Base-by-base conservation (phyloP, 2,797 vertebrate genomes). In the Sciurus vulgaris region DNA sequence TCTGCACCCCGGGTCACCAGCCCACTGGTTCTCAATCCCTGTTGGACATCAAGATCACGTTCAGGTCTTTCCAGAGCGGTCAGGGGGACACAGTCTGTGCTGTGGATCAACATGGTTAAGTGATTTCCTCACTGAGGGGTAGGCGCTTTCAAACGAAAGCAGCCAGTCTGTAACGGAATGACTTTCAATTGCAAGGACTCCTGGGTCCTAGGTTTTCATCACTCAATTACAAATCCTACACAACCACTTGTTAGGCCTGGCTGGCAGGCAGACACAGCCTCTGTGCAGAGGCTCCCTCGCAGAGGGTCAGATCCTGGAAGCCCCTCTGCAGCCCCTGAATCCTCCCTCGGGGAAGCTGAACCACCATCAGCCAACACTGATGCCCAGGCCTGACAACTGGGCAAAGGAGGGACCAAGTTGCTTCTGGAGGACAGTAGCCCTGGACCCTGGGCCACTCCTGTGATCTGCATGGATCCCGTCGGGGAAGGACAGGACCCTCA, bases 381-480 rank as follows among this genome's bases (percentile, higher is more conserved):
- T 18, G 49, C 61, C 83, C 35, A 26, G 17, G 26, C 51, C 44
- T 33, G 26, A 72, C 51, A 15, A 38, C 26, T 0, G 11, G 72
- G 30, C 18, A 33, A 35, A 56, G 0, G 4, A 26, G 13, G 26
- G 30, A 38, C 38, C 3, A 10, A n/a, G 2, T 0, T 47, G 5
- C 59, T 59, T 56, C 35, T 7, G 56, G 44, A 12, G 10, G 38
- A 4, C 0, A 5, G 20, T 20, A 5, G 20, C 28, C 49, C 47
- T 12, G 14, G 72, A 13, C 33, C 44, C 12, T 10, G 15, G 54
- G 67, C 63, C 56, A 12, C 17, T 5, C 67, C 38, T 35, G 1
- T 4, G 84, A 30, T 5, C 65, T 41, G 30, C 1, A 65, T 0
- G 3, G 20, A 26, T 26, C 59, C 59, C 24, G 22, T 56, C 54